These are phyloP conservation scores for Melanophora roralis DNA, from an alignment of 2,888 invertebrate genomes.

Conservation along the genomic window DNA sequence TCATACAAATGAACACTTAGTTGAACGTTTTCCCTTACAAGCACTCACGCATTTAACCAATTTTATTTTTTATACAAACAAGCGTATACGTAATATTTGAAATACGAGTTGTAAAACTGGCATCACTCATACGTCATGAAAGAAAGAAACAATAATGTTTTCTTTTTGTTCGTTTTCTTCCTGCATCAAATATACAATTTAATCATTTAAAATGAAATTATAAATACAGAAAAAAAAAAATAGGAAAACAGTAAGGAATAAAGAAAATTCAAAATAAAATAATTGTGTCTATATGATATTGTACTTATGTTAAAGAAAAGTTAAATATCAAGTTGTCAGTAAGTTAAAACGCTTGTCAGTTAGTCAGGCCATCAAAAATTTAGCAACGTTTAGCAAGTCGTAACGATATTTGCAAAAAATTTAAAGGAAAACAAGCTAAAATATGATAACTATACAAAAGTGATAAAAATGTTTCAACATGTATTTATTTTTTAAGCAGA, in stretches of 20 bases:
- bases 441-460: neutral
- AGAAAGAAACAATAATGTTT: slow-evolving; percentile 16
- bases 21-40: neutral
- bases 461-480: neutral
- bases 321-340: neutral
- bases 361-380: slow-evolving; percentile 33
- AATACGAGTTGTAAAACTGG: slow-evolving; percentile 48
- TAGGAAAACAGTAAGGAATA: neutral
- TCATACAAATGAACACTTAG: slow-evolving; percentile 11
- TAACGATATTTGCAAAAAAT: neutral
- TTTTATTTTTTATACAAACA: neutral
- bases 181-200: slow-evolving; percentile 44
- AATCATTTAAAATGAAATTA: slow-evolving; percentile 62
- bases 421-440: neutral
- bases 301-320: slow-evolving; percentile 29
- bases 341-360: slow-evolving; percentile 33
- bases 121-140: slow-evolving; percentile 63
- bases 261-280: slow-evolving; percentile 11
- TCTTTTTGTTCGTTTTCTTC: neutral
- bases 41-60: neutral
- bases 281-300: slow-evolving; percentile 21
- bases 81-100: slow-evolving; percentile 20
- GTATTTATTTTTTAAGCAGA: too few species aligned
- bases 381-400: slow-evolving; percentile 33
- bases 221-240: slow-evolving; percentile 64